Evolutionary conservation across 92 coral and sea anemone genomes (phyloP).

Genomic region (Metridium senile): DNA sequence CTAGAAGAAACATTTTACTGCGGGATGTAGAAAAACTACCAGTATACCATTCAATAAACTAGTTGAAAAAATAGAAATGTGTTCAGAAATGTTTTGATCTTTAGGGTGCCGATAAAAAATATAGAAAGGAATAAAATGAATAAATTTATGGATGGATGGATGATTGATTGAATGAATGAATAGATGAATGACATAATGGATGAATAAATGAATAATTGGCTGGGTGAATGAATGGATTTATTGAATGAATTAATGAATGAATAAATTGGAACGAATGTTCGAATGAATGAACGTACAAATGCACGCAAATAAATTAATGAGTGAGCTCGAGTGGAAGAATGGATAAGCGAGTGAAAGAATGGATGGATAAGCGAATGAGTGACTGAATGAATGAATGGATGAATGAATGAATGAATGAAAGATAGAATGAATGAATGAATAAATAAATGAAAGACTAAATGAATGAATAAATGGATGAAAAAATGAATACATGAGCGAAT

Average conservation of each 20-base stretch:
- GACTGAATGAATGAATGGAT: background rate
- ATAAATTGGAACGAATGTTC: no score
- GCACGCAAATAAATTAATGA: background rate
- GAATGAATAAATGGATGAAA: no score
- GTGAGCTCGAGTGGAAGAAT: background rate
- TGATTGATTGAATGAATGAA: background rate
- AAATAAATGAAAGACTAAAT: no score
- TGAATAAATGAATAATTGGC: background rate
- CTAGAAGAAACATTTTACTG: background rate
- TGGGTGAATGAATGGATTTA: no score
- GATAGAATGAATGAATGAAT: background rate
- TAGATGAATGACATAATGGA: background rate
- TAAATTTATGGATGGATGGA: background rate
- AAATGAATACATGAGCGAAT: no score
- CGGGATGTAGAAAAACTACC: no score
- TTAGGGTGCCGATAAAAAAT: no score
- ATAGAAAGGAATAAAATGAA: background rate
- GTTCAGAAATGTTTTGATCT: no score
- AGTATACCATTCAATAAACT: no score
- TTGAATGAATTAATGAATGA: background rate
- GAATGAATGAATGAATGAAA: background rate
- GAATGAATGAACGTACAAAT: background rate
- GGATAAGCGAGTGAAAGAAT: background rate
- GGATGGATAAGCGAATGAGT: background rate
- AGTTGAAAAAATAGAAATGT: no score